Evolutionary conservation across 2,888 invertebrate genomes (phyloP).

Genomic region (Dryococelus australis): DNA sequence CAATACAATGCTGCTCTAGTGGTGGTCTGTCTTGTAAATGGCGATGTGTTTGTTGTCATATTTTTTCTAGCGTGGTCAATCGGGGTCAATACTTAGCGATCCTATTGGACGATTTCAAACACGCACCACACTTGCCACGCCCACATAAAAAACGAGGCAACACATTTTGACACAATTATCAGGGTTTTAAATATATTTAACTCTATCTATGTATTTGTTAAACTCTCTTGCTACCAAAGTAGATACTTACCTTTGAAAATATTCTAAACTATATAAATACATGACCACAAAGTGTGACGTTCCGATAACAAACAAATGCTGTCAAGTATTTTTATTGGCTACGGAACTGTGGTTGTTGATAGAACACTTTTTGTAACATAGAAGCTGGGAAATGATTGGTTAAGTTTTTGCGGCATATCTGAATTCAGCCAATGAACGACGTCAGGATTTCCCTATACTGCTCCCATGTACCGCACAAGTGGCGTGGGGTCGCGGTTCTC

Average conservation of each 20-base stretch:
- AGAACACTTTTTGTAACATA: slow-evolving; percentile 37
- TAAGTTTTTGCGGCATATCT: slow-evolving; percentile 66
- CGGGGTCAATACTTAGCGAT: slow-evolving; percentile 38
- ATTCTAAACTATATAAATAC: background rate
- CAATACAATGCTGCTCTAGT: too few species aligned
- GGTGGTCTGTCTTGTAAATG: too few species aligned
- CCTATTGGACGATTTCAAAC: slow-evolving; percentile 44
- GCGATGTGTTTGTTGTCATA: slow-evolving; percentile 45
- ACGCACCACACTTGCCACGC: slow-evolving; percentile 33
- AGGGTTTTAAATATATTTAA: background rate
- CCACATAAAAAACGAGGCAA: slow-evolving; percentile 28
- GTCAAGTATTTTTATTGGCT: slow-evolving; percentile 9
- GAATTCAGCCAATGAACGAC: slow-evolving; percentile 64
- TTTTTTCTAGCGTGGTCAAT: background rate
- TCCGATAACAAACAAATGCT: background rate
- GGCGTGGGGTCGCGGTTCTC: slow-evolving; percentile 70
- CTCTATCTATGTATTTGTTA: background rate
- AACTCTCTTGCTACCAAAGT: background rate
- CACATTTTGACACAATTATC: background rate
- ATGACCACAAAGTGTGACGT: background rate
- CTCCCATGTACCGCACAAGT: slow-evolving; percentile 68
- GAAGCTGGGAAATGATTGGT: slow-evolving; percentile 59
- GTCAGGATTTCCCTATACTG: slow-evolving; percentile 57
- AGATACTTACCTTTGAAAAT: background rate
- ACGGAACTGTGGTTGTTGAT: background rate